Evolutionary conservation across 2,888 invertebrate genomes (phyloP).

Genomic region (Dolichopus griseipennis): DNA sequence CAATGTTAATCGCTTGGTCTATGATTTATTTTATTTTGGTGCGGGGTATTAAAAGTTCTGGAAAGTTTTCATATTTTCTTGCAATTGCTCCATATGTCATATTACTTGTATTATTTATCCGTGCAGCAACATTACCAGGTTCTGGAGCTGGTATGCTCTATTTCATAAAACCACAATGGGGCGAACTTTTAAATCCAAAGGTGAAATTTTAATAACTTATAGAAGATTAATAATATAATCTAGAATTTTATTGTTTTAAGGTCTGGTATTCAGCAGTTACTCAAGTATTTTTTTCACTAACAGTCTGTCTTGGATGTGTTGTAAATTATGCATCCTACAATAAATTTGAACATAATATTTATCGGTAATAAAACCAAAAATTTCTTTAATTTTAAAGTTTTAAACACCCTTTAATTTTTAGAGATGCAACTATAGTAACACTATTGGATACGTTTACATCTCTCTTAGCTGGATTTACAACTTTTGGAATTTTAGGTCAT

Average conservation of each 20-base stretch:
- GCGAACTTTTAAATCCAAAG: slow-evolving; percentile 51
- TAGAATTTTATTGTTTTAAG: slow-evolving; percentile 28
- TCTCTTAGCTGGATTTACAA: slow-evolving; percentile 49
- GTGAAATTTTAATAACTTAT: slow-evolving; percentile 29
- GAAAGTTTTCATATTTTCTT: slow-evolving; percentile 64
- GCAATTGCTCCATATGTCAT: slow-evolving; percentile 64
- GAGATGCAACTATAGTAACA: slow-evolving; percentile 52
- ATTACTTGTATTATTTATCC: slow-evolving; percentile 53
- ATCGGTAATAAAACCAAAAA: slow-evolving; percentile 38
- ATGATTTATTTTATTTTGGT: slow-evolving; percentile 47
- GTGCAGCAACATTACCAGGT: slow-evolving; percentile 53
- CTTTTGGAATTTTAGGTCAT: slow-evolving; percentile 50
- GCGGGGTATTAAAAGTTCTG: slow-evolving; percentile 54
- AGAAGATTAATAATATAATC: background rate
- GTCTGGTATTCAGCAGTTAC: slow-evolving; percentile 58
- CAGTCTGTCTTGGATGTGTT: slow-evolving; percentile 54
- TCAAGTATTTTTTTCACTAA: slow-evolving; percentile 56
- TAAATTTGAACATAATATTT: slow-evolving; percentile 52
- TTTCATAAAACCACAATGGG: slow-evolving; percentile 58
- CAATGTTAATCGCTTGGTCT: slow-evolving; percentile 48
- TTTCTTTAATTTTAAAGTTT: slow-evolving; percentile 16
- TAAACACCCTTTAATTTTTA: background rate
- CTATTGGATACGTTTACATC: slow-evolving; percentile 50
- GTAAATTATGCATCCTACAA: slow-evolving; percentile 57
- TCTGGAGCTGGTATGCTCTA: slow-evolving; percentile 53